These are phyloP conservation scores for Anolis sagrei DNA, from an alignment of 2,113 vertebrate genomes.

Conservation along the genomic window DNA sequence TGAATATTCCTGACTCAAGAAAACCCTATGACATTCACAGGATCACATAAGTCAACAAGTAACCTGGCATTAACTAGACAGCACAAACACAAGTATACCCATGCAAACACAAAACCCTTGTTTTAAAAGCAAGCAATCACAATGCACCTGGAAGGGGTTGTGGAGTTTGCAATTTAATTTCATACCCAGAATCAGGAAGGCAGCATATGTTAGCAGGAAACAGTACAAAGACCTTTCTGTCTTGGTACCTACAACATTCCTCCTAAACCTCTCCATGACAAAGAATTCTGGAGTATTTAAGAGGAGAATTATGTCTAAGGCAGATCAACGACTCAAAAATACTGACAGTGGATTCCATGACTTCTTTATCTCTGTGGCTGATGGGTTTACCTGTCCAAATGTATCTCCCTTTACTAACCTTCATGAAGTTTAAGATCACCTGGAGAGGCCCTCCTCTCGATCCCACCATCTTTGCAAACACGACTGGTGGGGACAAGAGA, in stretches of 20 bases:
- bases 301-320: background rate
- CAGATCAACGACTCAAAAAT: no score
- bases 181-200: no score
- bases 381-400: no score
- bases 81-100: background rate
- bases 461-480: no score
- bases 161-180: background rate
- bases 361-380: rapidly evolving
- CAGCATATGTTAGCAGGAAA: rapidly evolving
- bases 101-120: no score
- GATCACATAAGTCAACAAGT: no score
- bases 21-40: no score
- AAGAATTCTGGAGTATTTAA: background rate
- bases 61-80: background rate
- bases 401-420: no score
- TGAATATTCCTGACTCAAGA: no score
- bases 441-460: no score
- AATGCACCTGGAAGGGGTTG: background rate
- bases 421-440: no score
- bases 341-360: background rate
- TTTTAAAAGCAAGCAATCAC: background rate
- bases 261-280: background rate
- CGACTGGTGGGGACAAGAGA: no score
- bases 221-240: background rate
- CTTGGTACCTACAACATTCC: background rate